Base-by-base conservation (phyloP, 2,888 invertebrate genomes). In the Ryuthela nishihirai region DNA sequence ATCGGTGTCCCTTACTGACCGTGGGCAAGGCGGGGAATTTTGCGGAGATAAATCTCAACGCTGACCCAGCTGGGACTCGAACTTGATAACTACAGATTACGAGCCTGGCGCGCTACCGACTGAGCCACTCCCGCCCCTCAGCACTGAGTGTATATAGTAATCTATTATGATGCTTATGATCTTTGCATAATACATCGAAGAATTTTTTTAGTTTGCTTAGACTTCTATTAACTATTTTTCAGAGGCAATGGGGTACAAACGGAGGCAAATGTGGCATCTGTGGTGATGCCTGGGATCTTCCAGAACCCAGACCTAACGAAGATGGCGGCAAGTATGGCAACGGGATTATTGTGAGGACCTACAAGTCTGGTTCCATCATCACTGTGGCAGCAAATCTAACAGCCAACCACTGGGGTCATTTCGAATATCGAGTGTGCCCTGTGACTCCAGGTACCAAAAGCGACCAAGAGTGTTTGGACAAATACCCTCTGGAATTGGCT, bases 221-320 rank as follows among this genome's bases (percentile, higher is more conserved):
- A 68, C 68, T 69, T 12, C n/a, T n/a, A n/a, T n/a, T n/a, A n/a
- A n/a, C n/a, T 4, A 4, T n/a, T 34, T 35, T 43, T 10, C 42
- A 67, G 63, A 45, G 65, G 9, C 69, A 69, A 47, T 68, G 67
- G 61, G 35, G 38, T 5, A 32, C 26, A 34, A 72, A 72, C 58
- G 66, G 66, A 29, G 94, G 94, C 0, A 82, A 83, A 67, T 94
- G 94, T 71, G 94, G 93, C 0, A 80, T 90, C 32, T 94, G 94
- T 71, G 94, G 94, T 0, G 93, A 94, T 74, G 84, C 90, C 2
- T 85, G 83, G 71, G 67, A 69, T 34, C 67, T 25, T 15, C 54
- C 65, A 10, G 39, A 68, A 2, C 68, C 69, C 6, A 66, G 71
- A 20, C 64, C 67, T 5, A 71, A 73, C 60, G 72, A 73, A 50